A percentile compares a stretch with the other conserved stretches of the same genome.
phyloP scores from a whole-genome alignment of 37 sponge, comb jelly and placozoan species.

The Diacarnus erythraeanus region DNA sequence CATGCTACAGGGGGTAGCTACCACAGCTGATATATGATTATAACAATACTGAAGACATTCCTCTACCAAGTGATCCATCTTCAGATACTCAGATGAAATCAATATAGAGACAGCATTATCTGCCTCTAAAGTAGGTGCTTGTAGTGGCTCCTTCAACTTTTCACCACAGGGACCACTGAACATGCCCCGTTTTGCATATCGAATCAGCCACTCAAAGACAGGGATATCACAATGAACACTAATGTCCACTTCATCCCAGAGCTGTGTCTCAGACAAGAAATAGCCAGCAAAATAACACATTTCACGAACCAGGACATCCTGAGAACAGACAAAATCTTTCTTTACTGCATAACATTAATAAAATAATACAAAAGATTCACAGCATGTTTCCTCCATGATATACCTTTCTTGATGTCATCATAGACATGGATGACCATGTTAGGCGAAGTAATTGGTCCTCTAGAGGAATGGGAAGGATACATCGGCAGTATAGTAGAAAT shows the following conservation, averaged over 20 bases:
- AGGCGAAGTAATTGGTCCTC: conserved; percentile 3
- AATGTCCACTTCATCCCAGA: conserved; percentile 89
- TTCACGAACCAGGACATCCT: conserved; percentile 81
- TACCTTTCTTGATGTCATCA: conserved; percentile 89
- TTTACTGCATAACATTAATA: conserved; percentile 43
- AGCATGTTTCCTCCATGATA: background rate
- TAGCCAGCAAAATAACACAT: conserved; percentile 93
- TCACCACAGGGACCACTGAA: conserved; percentile 59
- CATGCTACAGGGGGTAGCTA: conserved; percentile 76
- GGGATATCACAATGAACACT: conserved; percentile 97
- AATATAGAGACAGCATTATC: conserved; percentile 79
- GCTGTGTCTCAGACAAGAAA: conserved; percentile 56
- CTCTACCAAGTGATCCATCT: conserved; percentile 84
- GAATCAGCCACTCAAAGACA: conserved; percentile 95
- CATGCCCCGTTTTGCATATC: conserved; percentile 81
- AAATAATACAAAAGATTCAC: background rate
- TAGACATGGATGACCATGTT: conserved; percentile 83
- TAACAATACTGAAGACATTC: conserved; percentile 83
- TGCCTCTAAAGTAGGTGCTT: conserved; percentile 66
- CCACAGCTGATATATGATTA: conserved; percentile 66
- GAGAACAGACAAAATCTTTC: conserved; percentile 83
- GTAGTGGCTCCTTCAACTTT: conserved; percentile 10
- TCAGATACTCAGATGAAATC: conserved; percentile 91
- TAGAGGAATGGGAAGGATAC: background rate
- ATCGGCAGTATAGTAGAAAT: background rate